Evolutionary conservation across 1,140 invertebrate species (phyloP).

Genomic region (Calephelis virginiensis): DNA sequence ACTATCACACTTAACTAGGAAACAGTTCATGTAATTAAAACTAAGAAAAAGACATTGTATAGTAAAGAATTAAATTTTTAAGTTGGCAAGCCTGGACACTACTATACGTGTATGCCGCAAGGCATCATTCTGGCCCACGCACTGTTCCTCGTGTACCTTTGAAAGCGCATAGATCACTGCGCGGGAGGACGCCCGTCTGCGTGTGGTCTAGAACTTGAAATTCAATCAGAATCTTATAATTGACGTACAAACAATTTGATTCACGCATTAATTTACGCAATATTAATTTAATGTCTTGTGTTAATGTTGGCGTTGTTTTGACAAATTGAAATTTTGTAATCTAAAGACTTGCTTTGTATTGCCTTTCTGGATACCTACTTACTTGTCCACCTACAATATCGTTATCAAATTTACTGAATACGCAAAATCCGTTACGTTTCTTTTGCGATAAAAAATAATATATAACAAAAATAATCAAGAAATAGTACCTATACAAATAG

Average conservation of each 20-base stretch:
- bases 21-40: too few relatives aligned
- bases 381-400: neutral
- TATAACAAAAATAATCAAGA: too few relatives aligned
- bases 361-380: neutral
- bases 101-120: constrained; percentile 40
- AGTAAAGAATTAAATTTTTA: too few relatives aligned
- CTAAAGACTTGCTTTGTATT: neutral
- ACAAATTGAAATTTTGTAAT: constrained; percentile 9
- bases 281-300: constrained; percentile 29
- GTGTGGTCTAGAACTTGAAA: constrained; percentile 56
- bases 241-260: constrained; percentile 40
- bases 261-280: constrained; percentile 26
- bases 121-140: constrained; percentile 48
- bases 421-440: too few relatives aligned
- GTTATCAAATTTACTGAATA: neutral
- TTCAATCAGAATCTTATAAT: constrained; percentile 49
- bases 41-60: too few relatives aligned
- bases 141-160: constrained; percentile 36
- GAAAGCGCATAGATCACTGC: constrained; percentile 50
- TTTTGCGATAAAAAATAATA: too few relatives aligned
- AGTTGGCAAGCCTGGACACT: constrained; percentile 1
- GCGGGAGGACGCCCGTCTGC: constrained; percentile 53
- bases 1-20: too few relatives aligned
- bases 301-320: constrained; percentile 18
- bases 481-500: too few relatives aligned